Base-by-base conservation (phyloP, 2,888 invertebrate genomes). In the Biston stratarius region DNA sequence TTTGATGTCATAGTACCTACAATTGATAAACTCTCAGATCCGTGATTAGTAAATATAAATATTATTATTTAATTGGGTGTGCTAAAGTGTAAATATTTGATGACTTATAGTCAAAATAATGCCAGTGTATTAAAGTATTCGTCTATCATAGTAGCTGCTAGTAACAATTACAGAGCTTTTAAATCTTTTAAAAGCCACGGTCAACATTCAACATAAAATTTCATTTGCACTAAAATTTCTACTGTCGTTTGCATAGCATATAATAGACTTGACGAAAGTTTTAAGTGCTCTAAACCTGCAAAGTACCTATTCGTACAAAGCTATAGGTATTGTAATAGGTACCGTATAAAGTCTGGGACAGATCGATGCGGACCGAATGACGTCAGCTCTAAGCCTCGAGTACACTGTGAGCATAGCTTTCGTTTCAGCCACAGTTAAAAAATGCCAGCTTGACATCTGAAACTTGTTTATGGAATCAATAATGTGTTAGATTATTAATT, bases 281-380 rank as follows among this genome's bases (percentile, higher is more conserved):
- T 15, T 36, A 36, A 48, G 11, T 47, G 14, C 15, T 58, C 36
- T 48, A 48, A 14, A 48, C 38, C 15, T 58, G 48, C 14, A 7
- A 48, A 38, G 12, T 58, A 15, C 34, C 47, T 14, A 48, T 47
- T 47, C 38, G 38, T 48, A 10, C 0, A 52, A 55, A 42, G 55
- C 42, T 64, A n/a, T 52, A n/a, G 57, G 10, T 52, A 48, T 15
- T 53, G 40, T 48, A 38, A 38, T 38, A 55, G 45, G 44, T 47
- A 55, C 38, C 36, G 34, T 58, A 47, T 61, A 53, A 63, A 56
- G 67, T 53, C 56, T 67, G 63, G 67, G 45, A 40, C 55, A 63
- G 51, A 67, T 68, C 67, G 67, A 68, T 68, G 63, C 56, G 60
- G 59, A 5, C 59, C 36, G 60, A 49, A 51, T 68, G 67, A 68